Evolutionary conservation across 1,140 invertebrate genomes (phyloP), one percentile per base, ranked within the genome.

Genomic region (Cepaea nemoralis): DNA sequence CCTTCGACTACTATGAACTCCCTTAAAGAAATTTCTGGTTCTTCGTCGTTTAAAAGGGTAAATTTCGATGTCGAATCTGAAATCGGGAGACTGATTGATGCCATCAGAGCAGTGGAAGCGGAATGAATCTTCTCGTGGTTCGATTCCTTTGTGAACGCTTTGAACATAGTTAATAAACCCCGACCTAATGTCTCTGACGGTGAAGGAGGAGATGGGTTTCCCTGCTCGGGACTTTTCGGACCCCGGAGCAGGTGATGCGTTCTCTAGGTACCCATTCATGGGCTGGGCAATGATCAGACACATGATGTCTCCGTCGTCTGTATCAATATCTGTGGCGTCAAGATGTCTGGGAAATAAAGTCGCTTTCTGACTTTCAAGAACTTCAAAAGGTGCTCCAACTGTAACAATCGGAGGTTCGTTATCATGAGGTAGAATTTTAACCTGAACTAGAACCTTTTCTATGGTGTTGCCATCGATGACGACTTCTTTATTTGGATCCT

Each of bases 1-100:
- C 92, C 92, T 86, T 92, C 91, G 22, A 82, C 85, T 10, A 91
- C 91, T 40, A 90, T 88, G 77, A 93, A 91, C 74, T 91, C 89
- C 55, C 90, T 81, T 16, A 92, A 83, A 71, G 85, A 87, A 0
- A 92, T 87, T 74, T 90, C 85, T 19, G 92, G 92, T n/a, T 83
- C 85, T 85, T 92, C 92, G 84, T 93, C 92, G 83, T 92, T n/a
- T 92, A 16, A 84, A 83, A 40, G 91, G 92, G 73, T 83, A 82
- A 55, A 93, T 92, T 14, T 77, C 82, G 73, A 93, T 85, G 8
- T 77, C 77, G 90, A 91, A 69, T 74, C 80, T 42, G 55, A 78
- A 39, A 0, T 77, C 77, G 55, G 87, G 83, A n/a, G 89, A 86
- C 39, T 88, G 66, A 81, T 90, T 92, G 40, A 89, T 69, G 19